A percentile compares a stretch with the other conserved stretches of the same genome.
Evolutionary conservation across 1,140 invertebrate species (phyloP).

Genomic region (Chironomus striatipennis): DNA sequence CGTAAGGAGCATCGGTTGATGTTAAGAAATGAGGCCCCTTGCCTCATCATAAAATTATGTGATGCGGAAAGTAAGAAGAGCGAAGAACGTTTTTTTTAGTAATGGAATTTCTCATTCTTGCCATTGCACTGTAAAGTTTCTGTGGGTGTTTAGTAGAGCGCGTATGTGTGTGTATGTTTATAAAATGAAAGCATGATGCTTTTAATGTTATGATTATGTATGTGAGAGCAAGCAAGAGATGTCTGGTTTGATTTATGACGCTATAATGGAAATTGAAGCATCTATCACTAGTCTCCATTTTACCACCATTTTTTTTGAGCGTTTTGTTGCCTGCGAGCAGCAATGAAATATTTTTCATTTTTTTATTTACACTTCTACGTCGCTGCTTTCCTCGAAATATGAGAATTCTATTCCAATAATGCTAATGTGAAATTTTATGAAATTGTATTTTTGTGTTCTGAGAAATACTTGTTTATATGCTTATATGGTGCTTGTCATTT

Average conservation of each 20-base stretch:
- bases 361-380: no score
- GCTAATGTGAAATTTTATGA: no score
- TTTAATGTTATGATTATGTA: slow-evolving; percentile 4
- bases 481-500: no score
- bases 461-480: no score
- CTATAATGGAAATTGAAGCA: slow-evolving; percentile 10
- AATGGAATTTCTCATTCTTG: neutral
- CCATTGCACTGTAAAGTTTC: neutral
- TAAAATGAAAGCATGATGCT: neutral
- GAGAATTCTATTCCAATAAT: no score
- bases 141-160: neutral
- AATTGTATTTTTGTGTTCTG: no score
- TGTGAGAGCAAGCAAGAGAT: neutral
- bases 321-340: neutral
- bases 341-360: no score
- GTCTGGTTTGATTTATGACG: slow-evolving; percentile 15
- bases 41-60: slow-evolving; percentile 16
- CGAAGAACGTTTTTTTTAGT: neutral
- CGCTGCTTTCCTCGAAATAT: no score
- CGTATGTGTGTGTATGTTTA: neutral
- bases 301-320: neutral
- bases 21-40: neutral
- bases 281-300: slow-evolving; percentile 17
- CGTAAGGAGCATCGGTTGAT: neutral
- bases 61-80: slow-evolving; percentile 7